Base-by-base conservation (phyloP, 2,113 vertebrate genomes). In the Okapia johnstoni region DNA sequence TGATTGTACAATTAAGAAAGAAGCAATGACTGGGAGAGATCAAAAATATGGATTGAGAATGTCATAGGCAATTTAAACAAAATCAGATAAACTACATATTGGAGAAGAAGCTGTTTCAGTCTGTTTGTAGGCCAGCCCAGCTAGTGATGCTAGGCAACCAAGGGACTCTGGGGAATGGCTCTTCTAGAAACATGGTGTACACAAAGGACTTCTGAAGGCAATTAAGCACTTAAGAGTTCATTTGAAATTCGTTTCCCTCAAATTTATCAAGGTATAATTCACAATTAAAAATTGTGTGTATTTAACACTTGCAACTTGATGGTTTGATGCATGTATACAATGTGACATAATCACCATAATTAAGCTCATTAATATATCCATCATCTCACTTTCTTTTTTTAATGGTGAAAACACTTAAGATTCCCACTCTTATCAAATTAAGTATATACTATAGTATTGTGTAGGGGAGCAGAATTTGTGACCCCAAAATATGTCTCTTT, bases 251-350 rank as follows among this genome's bases (percentile, higher is more conserved):
- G 81, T 94, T 3, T 50, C 3, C 43, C 15, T 28, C 2, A n/a
- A 23, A 57, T 73, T 60, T 60, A 93, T 85, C 58, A 55, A 83
- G 8, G 43, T 52, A 25, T 52, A 88, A 93, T 83, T 83, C 76
- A 88, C 43, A 52, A 73, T 46, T 80, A 10, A 87, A 94, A 80
- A 14, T 33, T 84, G 7, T 92, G 2, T 30, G 19, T 87, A 33
- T 85, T 77, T 87, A 81, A 81, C 2, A 0, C 55, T 11, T 89
- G 23, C 17, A 66, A 2, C 13, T 76, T 50, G 46, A 77, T 81
- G 23, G 26, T 85, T 61, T 61, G 80, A 61, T 25, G 26, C 25
- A 26, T n/a, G 3, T 54, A 46, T 46, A 19, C 21, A 60, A 40
- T 84, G 21, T 40, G 30, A 89, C 23, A 63, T n/a, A 61, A 77